These are phyloP conservation scores for Hydractinia symbiolongicarpus DNA, from an alignment of 30 jellyfish, hydroid and myxozoan genomes.

Conservation along the genomic window DNA sequence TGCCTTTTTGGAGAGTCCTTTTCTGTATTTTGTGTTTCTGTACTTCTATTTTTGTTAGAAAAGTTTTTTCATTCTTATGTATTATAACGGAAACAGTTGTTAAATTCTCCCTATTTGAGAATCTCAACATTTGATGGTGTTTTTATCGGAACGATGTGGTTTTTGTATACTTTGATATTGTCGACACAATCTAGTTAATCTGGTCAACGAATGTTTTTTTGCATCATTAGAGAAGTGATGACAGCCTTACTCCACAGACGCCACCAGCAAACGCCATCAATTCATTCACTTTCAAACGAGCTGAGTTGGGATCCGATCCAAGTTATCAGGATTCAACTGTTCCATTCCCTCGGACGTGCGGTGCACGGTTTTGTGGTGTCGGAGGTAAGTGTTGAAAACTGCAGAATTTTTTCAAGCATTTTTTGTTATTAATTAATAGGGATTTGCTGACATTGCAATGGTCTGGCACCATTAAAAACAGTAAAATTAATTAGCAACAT, in stretches of 20 bases:
- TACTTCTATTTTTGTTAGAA: background rate
- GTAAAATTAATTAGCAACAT: background rate
- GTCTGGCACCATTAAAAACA: background rate
- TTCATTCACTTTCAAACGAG: conserved; percentile 48
- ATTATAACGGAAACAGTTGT: too few species aligned
- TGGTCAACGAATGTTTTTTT: background rate
- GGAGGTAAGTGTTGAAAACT: conserved; percentile 37
- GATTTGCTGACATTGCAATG: background rate
- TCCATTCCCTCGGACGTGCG: conserved; percentile 92
- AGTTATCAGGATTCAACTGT: conserved; percentile 86
- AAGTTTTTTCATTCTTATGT: too few species aligned
- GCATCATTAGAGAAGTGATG: conserved; percentile 24
- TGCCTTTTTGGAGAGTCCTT: background rate
- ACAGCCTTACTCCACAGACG: conserved; percentile 31
- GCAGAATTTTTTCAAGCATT: background rate
- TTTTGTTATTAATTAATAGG: background rate
- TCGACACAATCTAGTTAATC: background rate
- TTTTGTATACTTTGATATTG: too few species aligned
- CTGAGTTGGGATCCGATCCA: conserved; percentile 39
- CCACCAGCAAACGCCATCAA: conserved; percentile 47
- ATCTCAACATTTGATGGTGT: too few species aligned
- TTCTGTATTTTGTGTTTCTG: background rate
- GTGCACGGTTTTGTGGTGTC: conserved; percentile 97
- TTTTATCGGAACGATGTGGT: too few species aligned
- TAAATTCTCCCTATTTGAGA: too few species aligned